Percentiles rank a stretch among this genome's conserved stretches.
Evolutionary conservation across 2,888 invertebrate genomes (phyloP).

Genomic region (Dolichopus griseipennis): DNA sequence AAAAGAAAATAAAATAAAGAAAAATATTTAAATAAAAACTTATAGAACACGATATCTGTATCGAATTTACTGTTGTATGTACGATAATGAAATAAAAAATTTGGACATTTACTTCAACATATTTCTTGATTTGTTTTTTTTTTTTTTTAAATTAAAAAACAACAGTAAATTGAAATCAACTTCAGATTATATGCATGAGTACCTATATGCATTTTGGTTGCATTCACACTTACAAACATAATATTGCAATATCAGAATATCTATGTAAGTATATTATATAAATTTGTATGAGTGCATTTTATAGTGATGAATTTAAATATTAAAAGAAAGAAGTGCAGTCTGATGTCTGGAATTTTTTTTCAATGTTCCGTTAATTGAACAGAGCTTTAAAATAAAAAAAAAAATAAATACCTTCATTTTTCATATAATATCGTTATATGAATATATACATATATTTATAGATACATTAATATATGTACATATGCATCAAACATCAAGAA

Average conservation of each 20-base stretch:
- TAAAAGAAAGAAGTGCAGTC: neutral
- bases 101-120: neutral
- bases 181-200: neutral
- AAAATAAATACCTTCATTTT: too few relatives aligned
- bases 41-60: too few relatives aligned
- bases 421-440: too few relatives aligned
- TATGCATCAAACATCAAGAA: too few relatives aligned
- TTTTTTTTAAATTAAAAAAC: neutral
- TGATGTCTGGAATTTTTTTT: neutral
- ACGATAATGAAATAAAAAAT: too few relatives aligned
- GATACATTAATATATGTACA: too few relatives aligned
- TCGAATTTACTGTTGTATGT: too few relatives aligned
- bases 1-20: too few relatives aligned
- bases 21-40: too few relatives aligned
- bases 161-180: neutral
- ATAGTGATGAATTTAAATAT: neutral
- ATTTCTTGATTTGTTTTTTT: neutral
- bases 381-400: neutral
- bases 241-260: neutral
- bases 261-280: neutral
- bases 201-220: neutral
- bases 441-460: too few relatives aligned
- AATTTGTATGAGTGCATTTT: neutral
- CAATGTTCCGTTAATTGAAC: neutral
- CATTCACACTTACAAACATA: neutral